phyloP scores from a whole-genome alignment of 1,140 invertebrate species.

The Drosophila nasuta region DNA sequence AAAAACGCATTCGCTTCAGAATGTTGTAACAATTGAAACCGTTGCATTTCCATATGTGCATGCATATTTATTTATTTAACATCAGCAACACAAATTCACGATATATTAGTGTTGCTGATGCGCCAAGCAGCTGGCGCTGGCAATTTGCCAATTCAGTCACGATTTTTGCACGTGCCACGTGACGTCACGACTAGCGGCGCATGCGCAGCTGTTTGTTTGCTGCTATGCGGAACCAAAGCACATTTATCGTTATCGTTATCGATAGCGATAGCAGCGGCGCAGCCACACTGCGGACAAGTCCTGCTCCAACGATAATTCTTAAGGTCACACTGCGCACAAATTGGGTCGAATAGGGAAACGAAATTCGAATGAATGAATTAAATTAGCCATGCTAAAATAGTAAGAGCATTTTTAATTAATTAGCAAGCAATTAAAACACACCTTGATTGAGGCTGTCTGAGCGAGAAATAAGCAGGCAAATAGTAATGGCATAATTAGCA shows the following conservation, averaged over 20 bases:
- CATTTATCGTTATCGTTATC: conserved; percentile 18
- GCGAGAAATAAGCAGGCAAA: neutral
- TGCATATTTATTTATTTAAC: neutral
- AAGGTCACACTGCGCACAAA: no score
- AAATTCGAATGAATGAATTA: neutral
- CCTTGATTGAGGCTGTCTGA: neutral
- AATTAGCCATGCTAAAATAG: neutral
- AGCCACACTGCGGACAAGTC: neutral
- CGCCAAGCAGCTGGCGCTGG: conserved; percentile 36
- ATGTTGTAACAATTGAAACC: conserved; percentile 58
- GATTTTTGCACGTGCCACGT: conserved; percentile 64
- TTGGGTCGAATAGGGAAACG: neutral
- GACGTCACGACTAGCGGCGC: conserved; percentile 23
- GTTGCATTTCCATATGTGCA: conserved; percentile 57
- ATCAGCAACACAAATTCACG: neutral
- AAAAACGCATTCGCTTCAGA: conserved; percentile 29
- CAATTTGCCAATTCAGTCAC: conserved; percentile 71
- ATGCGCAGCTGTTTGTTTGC: conserved; percentile 22
- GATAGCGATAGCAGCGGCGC: neutral
- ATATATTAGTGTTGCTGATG: conserved; percentile 1
- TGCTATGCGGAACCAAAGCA: conserved; percentile 35
- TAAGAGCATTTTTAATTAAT: neutral
- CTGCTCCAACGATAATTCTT: no score
- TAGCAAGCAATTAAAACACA: neutral
- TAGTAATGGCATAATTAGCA: neutral